Percentiles rank a stretch among this genome's conserved stretches.
These are phyloP conservation scores for Eulemur mongoz DNA, from an alignment of 2,797 vertebrate species.

Conservation along the genomic window DNA sequence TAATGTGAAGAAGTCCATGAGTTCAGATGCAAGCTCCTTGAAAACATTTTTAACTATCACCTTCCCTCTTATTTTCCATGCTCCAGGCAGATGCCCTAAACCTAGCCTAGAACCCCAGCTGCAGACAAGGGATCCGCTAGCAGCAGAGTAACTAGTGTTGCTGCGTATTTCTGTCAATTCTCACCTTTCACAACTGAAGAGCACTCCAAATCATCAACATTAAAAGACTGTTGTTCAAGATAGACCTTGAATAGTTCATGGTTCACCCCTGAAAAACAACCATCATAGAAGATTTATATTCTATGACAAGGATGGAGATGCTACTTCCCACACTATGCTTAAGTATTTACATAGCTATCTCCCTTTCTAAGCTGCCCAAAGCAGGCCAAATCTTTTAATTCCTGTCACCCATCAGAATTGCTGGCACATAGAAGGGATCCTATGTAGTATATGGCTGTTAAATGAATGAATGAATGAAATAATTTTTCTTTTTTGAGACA, in stretches of 20 bases:
- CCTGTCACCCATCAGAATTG: too few species aligned
- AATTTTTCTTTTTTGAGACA: background rate
- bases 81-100: background rate
- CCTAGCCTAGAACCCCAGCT: background rate
- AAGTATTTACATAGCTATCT: background rate
- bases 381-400: background rate
- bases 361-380: background rate
- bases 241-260: background rate
- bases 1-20: background rate
- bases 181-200: background rate
- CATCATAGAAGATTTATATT: background rate
- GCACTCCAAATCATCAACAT: background rate
- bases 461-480: background rate
- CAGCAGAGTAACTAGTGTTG: background rate
- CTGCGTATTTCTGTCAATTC: background rate
- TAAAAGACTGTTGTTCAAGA: background rate
- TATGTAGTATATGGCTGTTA: background rate
- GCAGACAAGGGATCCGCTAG: background rate
- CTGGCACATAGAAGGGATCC: background rate
- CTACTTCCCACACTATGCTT: background rate
- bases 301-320: background rate
- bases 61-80: background rate
- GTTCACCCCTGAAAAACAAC: background rate
- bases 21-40: background rate
- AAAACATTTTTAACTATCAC: background rate